Base-by-base conservation (phyloP, 2,797 vertebrate genomes). In the Cephalopachus bancanus region DNA sequence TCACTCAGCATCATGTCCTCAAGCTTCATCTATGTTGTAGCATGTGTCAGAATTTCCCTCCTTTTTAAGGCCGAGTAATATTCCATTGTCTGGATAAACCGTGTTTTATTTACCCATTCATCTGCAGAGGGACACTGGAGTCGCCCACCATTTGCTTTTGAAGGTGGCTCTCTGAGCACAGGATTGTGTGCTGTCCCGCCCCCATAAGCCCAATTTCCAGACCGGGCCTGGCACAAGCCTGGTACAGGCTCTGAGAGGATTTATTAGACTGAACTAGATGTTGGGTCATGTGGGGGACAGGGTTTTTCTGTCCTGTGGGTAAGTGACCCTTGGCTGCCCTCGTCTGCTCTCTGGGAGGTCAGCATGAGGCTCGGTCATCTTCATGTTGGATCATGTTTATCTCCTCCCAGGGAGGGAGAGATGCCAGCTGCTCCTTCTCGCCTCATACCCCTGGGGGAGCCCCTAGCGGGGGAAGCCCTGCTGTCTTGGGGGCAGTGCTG, bases 11-110 rank as follows among this genome's bases (percentile, higher is more conserved):
- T 2, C 1, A 1, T 20, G 26, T 62, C 9, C 62, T 20, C 9
- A 3, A 2, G 75, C 10, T 60, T 30, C 26, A 5, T 20, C 71
- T 57, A 0, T 0, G 9, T 44, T 7, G 17, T 10, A 20, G 71
- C 57, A 0, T 2, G 24, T 10, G 30, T 24, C 69, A 7, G 55
- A 28, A 59, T 37, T 55, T 11, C 9, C 62, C 19, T 90, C 72
- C 22, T 93, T 72, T 76, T 2, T 1, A 1, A 81, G 64, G 53
- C 2, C 5, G 80, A 37, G 1, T n/a, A 10, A 1, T 60, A 0
- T 19, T 51, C 62, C 2, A 0, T 5, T 14, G 2, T 2, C 1
- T 1, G 1, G 30, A 9, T 0, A 1, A 20, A 0, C 33, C 5
- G 1, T 7, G 0, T 10, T 17, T 16, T 55, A 53, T 20, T 53